These are phyloP conservation scores for Sula dactylatra DNA, from an alignment of 2,113 vertebrate species.

Conservation along the genomic window DNA sequence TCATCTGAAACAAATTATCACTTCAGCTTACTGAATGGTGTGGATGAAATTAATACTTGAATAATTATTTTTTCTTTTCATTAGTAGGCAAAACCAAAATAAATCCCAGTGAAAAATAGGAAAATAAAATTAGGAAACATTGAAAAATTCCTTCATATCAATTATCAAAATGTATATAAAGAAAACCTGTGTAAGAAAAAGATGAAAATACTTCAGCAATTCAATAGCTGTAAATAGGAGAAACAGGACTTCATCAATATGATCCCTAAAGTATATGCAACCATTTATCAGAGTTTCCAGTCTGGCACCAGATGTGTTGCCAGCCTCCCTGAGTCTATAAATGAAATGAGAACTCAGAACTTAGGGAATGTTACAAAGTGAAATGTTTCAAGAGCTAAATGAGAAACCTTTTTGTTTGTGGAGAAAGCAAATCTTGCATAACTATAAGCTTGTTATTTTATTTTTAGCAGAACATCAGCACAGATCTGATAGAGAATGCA, in stretches of 20 bases:
- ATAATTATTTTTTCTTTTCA: not conserved
- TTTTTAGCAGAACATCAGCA: not conserved
- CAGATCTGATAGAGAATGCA: not conserved
- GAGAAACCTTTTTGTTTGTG: not conserved
- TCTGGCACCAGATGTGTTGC: not conserved
- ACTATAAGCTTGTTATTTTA: not conserved
- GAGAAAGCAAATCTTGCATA: not conserved
- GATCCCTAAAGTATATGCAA: not conserved
- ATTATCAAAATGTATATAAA: not conserved
- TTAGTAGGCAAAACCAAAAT: not conserved
- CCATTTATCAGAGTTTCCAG: not conserved
- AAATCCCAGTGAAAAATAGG: not conserved
- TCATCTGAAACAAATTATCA: conserved; percentile 47
- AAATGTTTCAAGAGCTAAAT: not conserved
- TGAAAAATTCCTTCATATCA: not conserved
- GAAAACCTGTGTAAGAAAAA: not conserved
- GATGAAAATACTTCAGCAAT: not conserved
- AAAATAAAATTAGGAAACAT: not conserved
- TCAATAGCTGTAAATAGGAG: not conserved
- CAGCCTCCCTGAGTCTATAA: not conserved
- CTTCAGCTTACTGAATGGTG: not conserved
- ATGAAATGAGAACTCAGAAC: not conserved
- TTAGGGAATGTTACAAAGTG: not conserved
- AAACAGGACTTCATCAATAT: not conserved
- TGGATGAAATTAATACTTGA: not conserved